These are phyloP conservation scores for Atlantisia rogersi DNA, from an alignment of 2,113 vertebrate genomes.

Conservation along the genomic window DNA sequence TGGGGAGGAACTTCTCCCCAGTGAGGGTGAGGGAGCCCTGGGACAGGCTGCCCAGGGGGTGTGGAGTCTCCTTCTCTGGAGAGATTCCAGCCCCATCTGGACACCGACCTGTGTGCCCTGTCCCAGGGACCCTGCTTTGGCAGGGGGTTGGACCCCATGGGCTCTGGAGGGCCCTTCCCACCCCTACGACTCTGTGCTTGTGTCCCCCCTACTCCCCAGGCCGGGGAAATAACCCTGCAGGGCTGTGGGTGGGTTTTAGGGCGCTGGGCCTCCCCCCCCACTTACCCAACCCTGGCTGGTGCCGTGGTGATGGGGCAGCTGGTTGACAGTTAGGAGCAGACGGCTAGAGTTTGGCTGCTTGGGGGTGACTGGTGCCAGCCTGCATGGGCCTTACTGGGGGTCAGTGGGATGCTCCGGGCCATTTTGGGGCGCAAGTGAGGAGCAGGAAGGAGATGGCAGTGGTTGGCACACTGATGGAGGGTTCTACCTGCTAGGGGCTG, in stretches of 20 bases:
- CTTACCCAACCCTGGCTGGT: background rate
- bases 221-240: background rate
- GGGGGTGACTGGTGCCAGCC: background rate
- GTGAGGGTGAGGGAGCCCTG: too few relatives aligned
- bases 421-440: accelerated
- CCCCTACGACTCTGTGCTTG: too few relatives aligned
- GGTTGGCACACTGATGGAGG: too few relatives aligned
- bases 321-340: too few relatives aligned
- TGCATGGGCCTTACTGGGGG: background rate
- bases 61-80: too few relatives aligned
- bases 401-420: accelerated
- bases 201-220: background rate
- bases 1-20: too few relatives aligned
- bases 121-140: too few relatives aligned
- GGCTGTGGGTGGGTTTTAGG: background rate
- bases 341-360: background rate
- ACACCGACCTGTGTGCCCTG: too few relatives aligned
- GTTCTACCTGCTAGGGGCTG: accelerated
- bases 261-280: background rate
- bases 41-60: too few relatives aligned
- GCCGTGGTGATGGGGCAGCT: background rate
- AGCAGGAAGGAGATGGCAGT: accelerated
- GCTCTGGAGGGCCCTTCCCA: too few relatives aligned
- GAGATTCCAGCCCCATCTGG: too few relatives aligned
- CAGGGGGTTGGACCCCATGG: too few relatives aligned